Percentiles rank a stretch among this genome's conserved stretches.
phyloP scores from a whole-genome alignment of 37 sponge, comb jelly and placozoan species.

The Ephydatia muelleri region DNA sequence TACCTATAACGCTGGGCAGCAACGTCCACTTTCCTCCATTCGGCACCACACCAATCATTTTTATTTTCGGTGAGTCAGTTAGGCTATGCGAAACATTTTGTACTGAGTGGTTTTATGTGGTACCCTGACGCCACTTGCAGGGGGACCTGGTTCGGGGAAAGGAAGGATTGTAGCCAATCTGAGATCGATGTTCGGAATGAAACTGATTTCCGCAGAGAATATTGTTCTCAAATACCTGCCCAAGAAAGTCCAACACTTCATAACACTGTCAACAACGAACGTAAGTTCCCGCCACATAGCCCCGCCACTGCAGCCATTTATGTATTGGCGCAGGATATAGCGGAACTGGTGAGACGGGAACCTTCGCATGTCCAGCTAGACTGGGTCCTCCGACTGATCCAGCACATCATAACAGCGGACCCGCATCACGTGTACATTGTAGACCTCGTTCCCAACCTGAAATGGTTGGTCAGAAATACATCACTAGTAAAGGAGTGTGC shows the following conservation, averaged over 20 bases:
- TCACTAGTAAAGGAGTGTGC: conserved; percentile 52
- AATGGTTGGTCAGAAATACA: conserved; percentile 58
- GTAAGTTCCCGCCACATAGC: neutral
- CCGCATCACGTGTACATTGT: conserved; percentile 56
- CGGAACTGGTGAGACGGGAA: conserved; percentile 54
- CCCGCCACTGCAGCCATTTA: neutral
- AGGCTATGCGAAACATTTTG: neutral
- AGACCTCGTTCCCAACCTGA: conserved; percentile 75
- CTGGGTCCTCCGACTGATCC: conserved; percentile 67
- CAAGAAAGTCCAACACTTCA: conserved; percentile 47
- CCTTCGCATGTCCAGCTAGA: conserved; percentile 64
- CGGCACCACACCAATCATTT: conserved; percentile 21
- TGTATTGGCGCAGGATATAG: conserved; percentile 11
- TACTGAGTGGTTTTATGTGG: neutral
- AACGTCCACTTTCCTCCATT: conserved; percentile 30
- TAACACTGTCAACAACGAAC: conserved; percentile 13
- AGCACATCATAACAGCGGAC: conserved; percentile 33
- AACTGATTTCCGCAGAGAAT: conserved; percentile 55
- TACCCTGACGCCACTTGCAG: conserved; percentile 19
- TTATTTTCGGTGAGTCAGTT: conserved; percentile 52
- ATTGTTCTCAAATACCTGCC: conserved; percentile 66
- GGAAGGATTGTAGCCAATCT: conserved; percentile 65
- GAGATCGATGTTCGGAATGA: conserved; percentile 70
- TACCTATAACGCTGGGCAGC: conserved; percentile 13
- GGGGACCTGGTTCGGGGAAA: conserved; percentile 81